A percentile compares a stretch with the other conserved stretches of the same genome.
phyloP scores from a whole-genome alignment of 2,113 vertebrate species.

The Herpetotheres cachinnans region DNA sequence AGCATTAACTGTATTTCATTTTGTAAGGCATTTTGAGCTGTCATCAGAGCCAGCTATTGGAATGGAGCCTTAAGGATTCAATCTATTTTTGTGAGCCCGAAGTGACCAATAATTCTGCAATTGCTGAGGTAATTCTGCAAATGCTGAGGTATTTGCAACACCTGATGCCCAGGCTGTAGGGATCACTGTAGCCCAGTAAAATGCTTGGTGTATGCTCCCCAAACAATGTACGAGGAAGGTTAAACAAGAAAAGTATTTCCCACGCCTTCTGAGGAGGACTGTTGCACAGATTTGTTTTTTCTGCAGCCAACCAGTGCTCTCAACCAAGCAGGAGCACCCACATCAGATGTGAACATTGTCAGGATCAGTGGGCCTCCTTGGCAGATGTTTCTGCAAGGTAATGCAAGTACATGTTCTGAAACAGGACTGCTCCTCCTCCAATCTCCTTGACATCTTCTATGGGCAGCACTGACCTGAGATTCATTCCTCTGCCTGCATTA shows the following conservation, averaged over 20 bases:
- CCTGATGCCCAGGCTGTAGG: background rate
- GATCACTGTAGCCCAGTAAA: background rate
- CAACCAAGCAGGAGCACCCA: background rate
- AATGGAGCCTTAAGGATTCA: background rate
- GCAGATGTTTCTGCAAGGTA: background rate
- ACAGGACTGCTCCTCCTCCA: background rate
- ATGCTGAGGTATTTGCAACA: background rate
- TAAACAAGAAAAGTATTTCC: background rate
- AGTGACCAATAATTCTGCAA: background rate
- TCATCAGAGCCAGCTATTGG: conserved; percentile 16
- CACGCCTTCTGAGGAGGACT: background rate
- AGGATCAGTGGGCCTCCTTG: too few species aligned
- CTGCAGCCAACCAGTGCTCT: background rate
- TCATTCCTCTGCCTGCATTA: background rate
- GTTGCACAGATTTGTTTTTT: background rate
- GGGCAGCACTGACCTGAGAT: background rate
- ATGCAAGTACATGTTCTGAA: background rate
- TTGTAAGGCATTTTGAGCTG: conserved; percentile 27
- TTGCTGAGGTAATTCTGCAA: background rate
- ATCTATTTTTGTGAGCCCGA: conserved; percentile 12
- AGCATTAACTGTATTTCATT: conserved; percentile 17
- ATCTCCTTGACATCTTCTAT: background rate
- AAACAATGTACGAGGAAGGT: background rate
- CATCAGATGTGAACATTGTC: background rate
- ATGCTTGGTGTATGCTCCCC: background rate